phyloP scores from a whole-genome alignment of 2,888 invertebrate species.

The Linyphia triangularis region DNA sequence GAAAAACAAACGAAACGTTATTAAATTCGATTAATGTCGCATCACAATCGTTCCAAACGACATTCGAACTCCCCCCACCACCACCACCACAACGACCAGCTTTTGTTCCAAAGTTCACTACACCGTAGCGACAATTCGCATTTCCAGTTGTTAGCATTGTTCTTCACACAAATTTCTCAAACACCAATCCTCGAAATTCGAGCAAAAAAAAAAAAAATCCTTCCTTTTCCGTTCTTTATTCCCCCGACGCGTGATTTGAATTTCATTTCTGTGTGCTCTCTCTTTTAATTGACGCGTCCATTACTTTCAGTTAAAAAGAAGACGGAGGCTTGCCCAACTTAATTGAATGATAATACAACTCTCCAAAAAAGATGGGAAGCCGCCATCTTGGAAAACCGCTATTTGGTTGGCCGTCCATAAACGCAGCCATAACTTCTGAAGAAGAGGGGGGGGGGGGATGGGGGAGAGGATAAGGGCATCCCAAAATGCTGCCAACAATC shows the following conservation, averaged over 20 bases:
- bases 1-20: too few species aligned
- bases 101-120: not conserved
- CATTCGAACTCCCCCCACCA: not conserved
- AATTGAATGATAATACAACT: slow-evolving; percentile 68
- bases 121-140: not conserved
- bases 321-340: slow-evolving; percentile 52
- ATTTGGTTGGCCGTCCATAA: slow-evolving; percentile 64
- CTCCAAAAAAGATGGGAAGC: slow-evolving; percentile 4
- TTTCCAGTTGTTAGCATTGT: not conserved
- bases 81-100: not conserved
- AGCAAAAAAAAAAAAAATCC: not conserved
- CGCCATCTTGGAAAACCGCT: slow-evolving; percentile 73
- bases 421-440: slow-evolving; percentile 51
- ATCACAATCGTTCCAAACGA: not conserved
- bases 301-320: slow-evolving; percentile 30
- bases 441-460: not conserved
- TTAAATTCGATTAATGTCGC: not conserved
- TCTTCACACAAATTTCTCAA: not conserved
- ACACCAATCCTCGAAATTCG: not conserved
- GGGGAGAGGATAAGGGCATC: slow-evolving; percentile 31
- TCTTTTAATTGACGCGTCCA: slow-evolving; percentile 57
- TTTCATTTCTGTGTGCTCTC: slow-evolving; percentile 8
- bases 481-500: slow-evolving; percentile 70
- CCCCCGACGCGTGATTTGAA: slow-evolving; percentile 51
- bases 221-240: not conserved